A percentile compares a stretch with the other conserved stretches of the same genome.
Conservation (phyloP, 2,797 vertebrate species). For the Nannoperca obscura region DNA sequence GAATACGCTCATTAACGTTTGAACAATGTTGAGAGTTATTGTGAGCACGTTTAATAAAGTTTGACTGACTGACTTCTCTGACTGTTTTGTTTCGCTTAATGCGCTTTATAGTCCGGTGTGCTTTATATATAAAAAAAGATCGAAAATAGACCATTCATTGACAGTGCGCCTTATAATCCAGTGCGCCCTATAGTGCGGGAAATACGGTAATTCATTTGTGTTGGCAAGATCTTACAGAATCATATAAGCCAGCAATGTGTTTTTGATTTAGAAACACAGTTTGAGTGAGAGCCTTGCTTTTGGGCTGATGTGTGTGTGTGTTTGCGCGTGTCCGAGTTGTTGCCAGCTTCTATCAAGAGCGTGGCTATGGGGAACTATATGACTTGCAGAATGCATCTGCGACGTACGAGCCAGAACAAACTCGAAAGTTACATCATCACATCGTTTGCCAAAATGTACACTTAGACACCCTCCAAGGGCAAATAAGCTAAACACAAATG, state of each 20-base stretch:
- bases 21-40: no score
- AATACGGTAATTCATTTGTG: constrained; percentile 44
- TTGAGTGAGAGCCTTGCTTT: constrained; percentile 18
- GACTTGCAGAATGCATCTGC: constrained; percentile 50
- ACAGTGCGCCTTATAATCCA: no score
- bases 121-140: no score
- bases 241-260: constrained; percentile 62
- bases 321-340: constrained; percentile 20
- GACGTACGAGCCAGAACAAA: constrained; percentile 31
- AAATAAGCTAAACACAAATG: constrained; percentile 41
- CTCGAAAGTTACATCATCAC: constrained; percentile 51
- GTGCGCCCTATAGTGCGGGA: no score
- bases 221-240: constrained; percentile 44
- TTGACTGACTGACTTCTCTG: no score
- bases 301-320: constrained; percentile 5
- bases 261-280: constrained; percentile 64
- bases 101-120: no score
- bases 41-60: no score
- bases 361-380: constrained; percentile 19
- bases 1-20: no score
- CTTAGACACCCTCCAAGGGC: constrained; percentile 19
- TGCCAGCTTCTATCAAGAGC: constrained; percentile 42
- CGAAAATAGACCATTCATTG: no score
- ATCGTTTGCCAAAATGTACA: constrained; percentile 53
- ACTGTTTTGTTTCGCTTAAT: no score